Evolutionary conservation across 2,888 invertebrate genomes (phyloP).

Genomic region (Drosophila pseudotalamancana): DNA sequence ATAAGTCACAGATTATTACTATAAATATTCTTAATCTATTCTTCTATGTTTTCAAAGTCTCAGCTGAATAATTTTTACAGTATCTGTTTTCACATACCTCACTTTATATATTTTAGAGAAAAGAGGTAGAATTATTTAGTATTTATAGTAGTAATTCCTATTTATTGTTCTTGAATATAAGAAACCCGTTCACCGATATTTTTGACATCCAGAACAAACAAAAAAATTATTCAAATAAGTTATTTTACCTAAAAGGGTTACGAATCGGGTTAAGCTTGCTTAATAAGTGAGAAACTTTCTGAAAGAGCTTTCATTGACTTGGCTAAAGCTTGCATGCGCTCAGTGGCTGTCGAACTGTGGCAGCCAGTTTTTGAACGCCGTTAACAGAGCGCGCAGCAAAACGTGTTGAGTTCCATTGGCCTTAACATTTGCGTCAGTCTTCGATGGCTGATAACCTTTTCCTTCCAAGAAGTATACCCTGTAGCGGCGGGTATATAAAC

Average conservation of each 20-base stretch:
- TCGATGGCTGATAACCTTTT: constrained; percentile 28
- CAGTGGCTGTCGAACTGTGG: constrained; percentile 41
- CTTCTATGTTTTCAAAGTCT: too few relatives aligned
- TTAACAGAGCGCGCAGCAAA: constrained; percentile 28
- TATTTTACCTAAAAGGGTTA: background rate
- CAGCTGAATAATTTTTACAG: too few relatives aligned
- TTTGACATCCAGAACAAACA: too few relatives aligned
- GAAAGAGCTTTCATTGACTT: constrained; percentile 36
- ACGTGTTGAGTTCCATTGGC: constrained; percentile 33
- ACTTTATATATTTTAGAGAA: too few relatives aligned
- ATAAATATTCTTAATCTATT: too few relatives aligned
- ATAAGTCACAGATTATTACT: too few relatives aligned
- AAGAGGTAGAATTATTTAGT: too few relatives aligned
- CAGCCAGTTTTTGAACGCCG: constrained; percentile 1
- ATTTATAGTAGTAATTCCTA: too few relatives aligned
- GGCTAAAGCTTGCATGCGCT: constrained; percentile 50
- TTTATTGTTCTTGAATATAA: too few relatives aligned
- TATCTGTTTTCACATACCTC: too few relatives aligned
- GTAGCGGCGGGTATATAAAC: background rate
- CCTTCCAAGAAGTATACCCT: background rate
- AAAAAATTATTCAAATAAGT: background rate
- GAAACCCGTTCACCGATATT: too few relatives aligned
- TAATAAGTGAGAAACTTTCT: constrained; percentile 2
- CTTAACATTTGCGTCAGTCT: constrained; percentile 34
- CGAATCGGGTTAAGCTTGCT: background rate